These are phyloP conservation scores for Mesocricetus auratus DNA, from an alignment of 2,113 vertebrate species.

Conservation along the genomic window DNA sequence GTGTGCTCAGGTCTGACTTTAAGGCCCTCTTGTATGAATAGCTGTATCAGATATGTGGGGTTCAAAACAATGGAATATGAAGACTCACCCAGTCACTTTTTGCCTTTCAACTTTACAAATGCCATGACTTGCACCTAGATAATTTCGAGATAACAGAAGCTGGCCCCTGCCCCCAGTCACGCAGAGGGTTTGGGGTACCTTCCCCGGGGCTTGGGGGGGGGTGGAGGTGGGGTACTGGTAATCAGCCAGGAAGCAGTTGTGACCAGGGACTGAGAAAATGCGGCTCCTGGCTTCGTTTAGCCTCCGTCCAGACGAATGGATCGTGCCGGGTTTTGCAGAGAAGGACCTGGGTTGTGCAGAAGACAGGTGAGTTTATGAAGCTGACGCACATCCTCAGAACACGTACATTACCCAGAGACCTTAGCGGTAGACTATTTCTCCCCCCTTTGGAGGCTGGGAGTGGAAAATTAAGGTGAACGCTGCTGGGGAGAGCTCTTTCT, in stretches of 20 bases:
- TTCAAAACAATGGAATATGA: neutral
- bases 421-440: neutral
- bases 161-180: neutral
- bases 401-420: neutral
- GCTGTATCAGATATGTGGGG: neutral
- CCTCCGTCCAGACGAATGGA: neutral
- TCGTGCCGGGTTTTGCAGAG: neutral
- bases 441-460: too few species aligned
- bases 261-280: too few species aligned
- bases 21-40: neutral
- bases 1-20: neutral
- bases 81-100: neutral
- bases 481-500: neutral
- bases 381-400: neutral
- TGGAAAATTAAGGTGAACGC: neutral
- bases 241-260: neutral
- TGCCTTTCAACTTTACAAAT: neutral
- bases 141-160: neutral
- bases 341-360: neutral
- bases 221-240: too few species aligned
- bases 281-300: neutral
- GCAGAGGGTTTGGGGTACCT: too few species aligned
- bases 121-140: neutral
- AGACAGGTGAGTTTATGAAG: neutral
- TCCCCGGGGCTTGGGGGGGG: neutral